phyloP scores from a whole-genome alignment of 2,888 invertebrate species.

The Drosophila nigricruria region DNA sequence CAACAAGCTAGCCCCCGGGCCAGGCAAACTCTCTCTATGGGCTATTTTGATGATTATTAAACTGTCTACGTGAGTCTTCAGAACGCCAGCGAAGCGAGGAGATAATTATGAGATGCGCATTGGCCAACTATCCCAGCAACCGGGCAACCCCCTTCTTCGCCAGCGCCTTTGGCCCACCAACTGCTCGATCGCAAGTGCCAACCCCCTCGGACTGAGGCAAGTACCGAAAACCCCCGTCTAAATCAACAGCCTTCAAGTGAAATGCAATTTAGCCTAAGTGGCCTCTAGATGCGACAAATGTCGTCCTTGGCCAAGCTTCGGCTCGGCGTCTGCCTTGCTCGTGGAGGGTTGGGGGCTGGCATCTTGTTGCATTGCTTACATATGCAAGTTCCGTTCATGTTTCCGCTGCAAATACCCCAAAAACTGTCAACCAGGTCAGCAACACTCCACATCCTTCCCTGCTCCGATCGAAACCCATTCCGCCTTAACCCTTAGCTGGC shows the following conservation, averaged over 20 bases:
- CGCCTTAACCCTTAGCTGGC: constrained; percentile 1
- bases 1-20: constrained; percentile 44
- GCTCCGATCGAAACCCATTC: background rate
- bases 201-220: background rate
- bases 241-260: constrained; percentile 55
- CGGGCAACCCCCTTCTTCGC: background rate
- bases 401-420: constrained; percentile 56
- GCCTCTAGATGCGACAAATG: constrained; percentile 76
- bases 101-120: constrained; percentile 80
- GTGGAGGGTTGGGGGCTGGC: background rate
- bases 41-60: constrained; percentile 67
- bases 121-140: constrained; percentile 39
- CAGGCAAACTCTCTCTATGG: constrained; percentile 8
- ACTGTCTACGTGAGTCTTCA: constrained; percentile 76
- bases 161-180: background rate
- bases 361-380: constrained; percentile 37
- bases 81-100: constrained; percentile 73
- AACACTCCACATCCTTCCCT: background rate
- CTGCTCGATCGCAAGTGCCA: no score
- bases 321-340: background rate
- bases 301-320: constrained; percentile 50
- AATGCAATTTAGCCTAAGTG: constrained; percentile 77
- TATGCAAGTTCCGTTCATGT: constrained; percentile 74
- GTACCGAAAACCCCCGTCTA: background rate
- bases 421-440: constrained; percentile 73